Evolutionary conservation across 2,113 vertebrate genomes (phyloP).

Genomic region (Calyptomena viridis): DNA sequence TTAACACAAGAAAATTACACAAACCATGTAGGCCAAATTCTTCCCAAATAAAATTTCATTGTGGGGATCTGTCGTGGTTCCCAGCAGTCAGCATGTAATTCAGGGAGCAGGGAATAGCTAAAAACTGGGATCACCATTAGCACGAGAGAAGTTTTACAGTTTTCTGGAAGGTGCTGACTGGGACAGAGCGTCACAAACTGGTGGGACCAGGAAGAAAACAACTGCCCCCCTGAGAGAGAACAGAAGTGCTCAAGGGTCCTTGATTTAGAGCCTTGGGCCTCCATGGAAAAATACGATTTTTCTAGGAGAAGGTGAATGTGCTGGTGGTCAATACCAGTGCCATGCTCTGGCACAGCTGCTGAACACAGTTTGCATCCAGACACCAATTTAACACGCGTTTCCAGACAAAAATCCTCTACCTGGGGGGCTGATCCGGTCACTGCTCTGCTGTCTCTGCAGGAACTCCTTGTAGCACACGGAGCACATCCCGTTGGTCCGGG

Average conservation of each 20-base stretch:
- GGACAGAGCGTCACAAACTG: background rate
- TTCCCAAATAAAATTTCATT: background rate
- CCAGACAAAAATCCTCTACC: conserved; percentile 61
- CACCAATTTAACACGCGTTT: background rate
- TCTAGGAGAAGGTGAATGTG: background rate
- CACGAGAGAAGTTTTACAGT: background rate
- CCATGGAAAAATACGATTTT: accelerated
- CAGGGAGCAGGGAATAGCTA: background rate
- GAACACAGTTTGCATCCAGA: background rate
- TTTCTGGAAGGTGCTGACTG: background rate
- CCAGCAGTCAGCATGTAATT: background rate
- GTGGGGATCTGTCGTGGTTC: background rate
- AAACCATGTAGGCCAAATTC: background rate
- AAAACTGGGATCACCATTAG: background rate
- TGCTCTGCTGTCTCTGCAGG: conserved; percentile 88
- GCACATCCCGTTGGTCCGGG: conserved; percentile 90
- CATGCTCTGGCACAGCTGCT: background rate
- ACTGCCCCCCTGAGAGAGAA: background rate
- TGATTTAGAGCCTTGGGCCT: background rate
- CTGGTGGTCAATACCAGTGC: background rate
- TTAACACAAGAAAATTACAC: background rate
- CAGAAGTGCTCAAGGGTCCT: background rate
- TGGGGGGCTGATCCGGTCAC: conserved; percentile 82
- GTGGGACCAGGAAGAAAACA: background rate
- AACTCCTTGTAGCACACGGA: conserved; percentile 92